Evolutionary conservation across 2,888 invertebrate genomes (phyloP).

Genomic region (Oeneis ivallda): DNA sequence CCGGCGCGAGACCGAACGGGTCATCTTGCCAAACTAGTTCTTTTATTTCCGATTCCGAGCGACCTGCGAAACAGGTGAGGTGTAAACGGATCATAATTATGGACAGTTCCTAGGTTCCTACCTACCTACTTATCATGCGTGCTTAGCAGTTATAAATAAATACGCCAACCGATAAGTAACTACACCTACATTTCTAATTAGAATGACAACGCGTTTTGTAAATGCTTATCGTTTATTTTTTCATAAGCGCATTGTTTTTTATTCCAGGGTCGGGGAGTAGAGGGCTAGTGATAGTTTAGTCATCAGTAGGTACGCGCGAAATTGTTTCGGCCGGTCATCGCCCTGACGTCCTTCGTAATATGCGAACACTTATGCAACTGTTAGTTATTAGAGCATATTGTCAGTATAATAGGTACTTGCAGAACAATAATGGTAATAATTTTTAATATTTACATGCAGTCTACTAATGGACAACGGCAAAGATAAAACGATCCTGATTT

Average conservation of each 20-base stretch:
- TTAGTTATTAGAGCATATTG: slow-evolving; percentile 46
- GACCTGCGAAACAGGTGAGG: slow-evolving; percentile 45
- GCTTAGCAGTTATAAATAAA: neutral
- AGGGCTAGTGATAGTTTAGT: slow-evolving; percentile 44
- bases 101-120: slow-evolving; percentile 31
- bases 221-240: slow-evolving; percentile 14
- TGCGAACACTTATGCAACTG: slow-evolving; percentile 46
- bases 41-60: slow-evolving; percentile 58
- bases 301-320: slow-evolving; percentile 46
- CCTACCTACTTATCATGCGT: slow-evolving; percentile 2
- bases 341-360: slow-evolving; percentile 53
- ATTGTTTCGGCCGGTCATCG: slow-evolving; percentile 51
- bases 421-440: slow-evolving; percentile 4
- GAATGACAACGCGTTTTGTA: slow-evolving; percentile 21
- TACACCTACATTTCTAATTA: neutral
- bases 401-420: slow-evolving; percentile 36
- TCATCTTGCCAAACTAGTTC: slow-evolving; percentile 61
- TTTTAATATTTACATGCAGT: neutral
- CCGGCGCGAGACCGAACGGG: slow-evolving; percentile 47
- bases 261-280: slow-evolving; percentile 43
- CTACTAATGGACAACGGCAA: neutral
- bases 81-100: slow-evolving; percentile 32
- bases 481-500: neutral
- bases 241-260: slow-evolving; percentile 37
- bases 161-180: neutral